Evolutionary conservation across 1,140 invertebrate species (phyloP).

Genomic region (Pachyrhynchus sulphureomaculatus): DNA sequence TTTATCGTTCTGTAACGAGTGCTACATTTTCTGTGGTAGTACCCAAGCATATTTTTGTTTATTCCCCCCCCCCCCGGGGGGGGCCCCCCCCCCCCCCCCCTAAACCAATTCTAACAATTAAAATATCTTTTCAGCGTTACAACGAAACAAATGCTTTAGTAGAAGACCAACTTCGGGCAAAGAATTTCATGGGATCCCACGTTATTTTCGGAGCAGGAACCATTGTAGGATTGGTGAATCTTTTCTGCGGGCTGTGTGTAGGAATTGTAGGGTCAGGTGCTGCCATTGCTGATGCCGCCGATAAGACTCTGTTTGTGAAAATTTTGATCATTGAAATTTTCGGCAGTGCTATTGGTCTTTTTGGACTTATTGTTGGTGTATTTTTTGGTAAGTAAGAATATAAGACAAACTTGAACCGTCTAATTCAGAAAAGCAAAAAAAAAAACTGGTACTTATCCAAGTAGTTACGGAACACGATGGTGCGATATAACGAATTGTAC

Average conservation of each 20-base stretch:
- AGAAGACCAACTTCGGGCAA: slow-evolving; percentile 31
- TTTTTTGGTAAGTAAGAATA: slow-evolving; percentile 60
- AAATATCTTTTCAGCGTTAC: slow-evolving; percentile 40
- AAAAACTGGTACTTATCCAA: no score
- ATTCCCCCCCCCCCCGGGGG: no score
- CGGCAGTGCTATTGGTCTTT: slow-evolving; percentile 88
- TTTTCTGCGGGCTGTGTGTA: slow-evolving; percentile 85
- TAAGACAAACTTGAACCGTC: background rate
- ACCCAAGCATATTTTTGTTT: no score
- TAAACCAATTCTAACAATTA: no score
- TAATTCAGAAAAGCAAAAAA: background rate
- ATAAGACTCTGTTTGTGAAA: slow-evolving; percentile 86
- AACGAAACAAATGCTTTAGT: slow-evolving; percentile 17
- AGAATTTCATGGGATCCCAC: slow-evolving; percentile 69
- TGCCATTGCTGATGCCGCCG: slow-evolving; percentile 86
- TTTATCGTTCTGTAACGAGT: no score
- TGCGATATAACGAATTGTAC: no score
- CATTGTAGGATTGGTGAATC: slow-evolving; percentile 81
- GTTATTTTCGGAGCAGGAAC: slow-evolving; percentile 85
- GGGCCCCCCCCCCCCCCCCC: no score
- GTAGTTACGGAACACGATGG: no score
- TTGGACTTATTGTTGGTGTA: slow-evolving; percentile 89
- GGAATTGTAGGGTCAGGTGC: slow-evolving; percentile 88
- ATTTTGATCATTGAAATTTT: slow-evolving; percentile 94
- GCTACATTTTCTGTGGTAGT: no score